phyloP scores from a whole-genome alignment of 2,797 vertebrate genomes.

The Masticophis lateralis region DNA sequence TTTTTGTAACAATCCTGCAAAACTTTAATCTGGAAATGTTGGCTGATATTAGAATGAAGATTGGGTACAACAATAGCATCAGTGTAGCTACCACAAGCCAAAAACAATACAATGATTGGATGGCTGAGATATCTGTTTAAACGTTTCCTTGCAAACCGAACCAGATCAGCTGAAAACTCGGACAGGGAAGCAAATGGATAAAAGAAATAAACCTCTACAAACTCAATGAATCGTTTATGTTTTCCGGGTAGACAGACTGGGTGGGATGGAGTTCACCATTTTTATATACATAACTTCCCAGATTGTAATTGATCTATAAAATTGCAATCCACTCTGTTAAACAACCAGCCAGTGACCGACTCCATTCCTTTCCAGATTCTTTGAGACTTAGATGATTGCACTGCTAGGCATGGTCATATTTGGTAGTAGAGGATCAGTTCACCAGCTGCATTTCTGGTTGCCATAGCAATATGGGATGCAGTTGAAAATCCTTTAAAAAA shows the following conservation, averaged over 20 bases:
- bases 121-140: neutral
- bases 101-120: neutral
- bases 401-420: neutral
- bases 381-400: neutral
- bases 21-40: neutral
- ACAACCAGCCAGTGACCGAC: constrained; percentile 38
- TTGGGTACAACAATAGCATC: neutral
- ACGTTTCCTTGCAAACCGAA: neutral
- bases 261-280: constrained; percentile 12
- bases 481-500: neutral
- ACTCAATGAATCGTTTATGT: neutral
- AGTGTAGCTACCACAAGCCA: no score
- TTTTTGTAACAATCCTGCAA: neutral
- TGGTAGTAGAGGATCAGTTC: constrained; percentile 14
- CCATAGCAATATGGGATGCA: neutral
- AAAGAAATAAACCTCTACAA: neutral
- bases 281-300: constrained; percentile 39
- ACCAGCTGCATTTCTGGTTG: neutral
- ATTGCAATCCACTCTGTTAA: constrained; percentile 29
- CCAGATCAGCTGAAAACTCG: neutral
- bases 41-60: neutral
- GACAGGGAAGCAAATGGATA: neutral
- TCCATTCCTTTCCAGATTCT: constrained; percentile 48
- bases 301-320: constrained; percentile 51
- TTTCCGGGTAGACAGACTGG: constrained; percentile 26